A percentile compares a stretch with the other conserved stretches of the same genome.
These are phyloP conservation scores for Zapus hudsonius DNA, from an alignment of 2,113 vertebrate species.

Conservation along the genomic window DNA sequence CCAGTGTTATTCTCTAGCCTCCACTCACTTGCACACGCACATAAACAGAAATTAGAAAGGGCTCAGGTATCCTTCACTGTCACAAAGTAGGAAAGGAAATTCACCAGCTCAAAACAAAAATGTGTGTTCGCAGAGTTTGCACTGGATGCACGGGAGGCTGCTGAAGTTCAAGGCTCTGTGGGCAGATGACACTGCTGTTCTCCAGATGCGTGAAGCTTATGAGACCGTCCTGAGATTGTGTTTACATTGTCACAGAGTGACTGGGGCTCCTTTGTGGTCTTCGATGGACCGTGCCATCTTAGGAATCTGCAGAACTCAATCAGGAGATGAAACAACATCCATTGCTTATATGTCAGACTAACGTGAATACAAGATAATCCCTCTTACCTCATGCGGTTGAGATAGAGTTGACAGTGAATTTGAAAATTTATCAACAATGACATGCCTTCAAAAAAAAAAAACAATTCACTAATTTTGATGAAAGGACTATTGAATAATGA, in stretches of 20 bases:
- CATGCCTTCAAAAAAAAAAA: not conserved
- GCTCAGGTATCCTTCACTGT: not conserved
- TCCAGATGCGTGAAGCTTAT: not conserved
- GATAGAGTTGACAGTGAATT: not conserved
- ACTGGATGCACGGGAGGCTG: not conserved
- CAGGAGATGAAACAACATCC: not conserved
- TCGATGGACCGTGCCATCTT: not conserved
- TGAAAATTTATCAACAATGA: not conserved
- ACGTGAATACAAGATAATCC: constrained; percentile 1
- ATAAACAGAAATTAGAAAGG: not conserved
- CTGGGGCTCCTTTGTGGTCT: not conserved
- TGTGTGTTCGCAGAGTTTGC: not conserved
- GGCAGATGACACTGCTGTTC: not conserved
- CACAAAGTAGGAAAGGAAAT: not conserved
- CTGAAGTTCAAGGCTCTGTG: not conserved
- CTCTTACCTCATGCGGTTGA: not conserved
- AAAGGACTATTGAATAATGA: not conserved
- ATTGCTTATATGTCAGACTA: not conserved
- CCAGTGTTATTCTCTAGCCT: too few relatives aligned
- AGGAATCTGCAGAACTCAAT: not conserved
- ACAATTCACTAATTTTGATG: not conserved
- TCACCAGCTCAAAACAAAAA: not conserved
- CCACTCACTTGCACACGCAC: too few relatives aligned
- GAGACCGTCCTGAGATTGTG: not conserved
- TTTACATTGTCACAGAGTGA: not conserved